Conservation (phyloP, 2,888 invertebrate genomes). For the Heteropelma amictum region DNA sequence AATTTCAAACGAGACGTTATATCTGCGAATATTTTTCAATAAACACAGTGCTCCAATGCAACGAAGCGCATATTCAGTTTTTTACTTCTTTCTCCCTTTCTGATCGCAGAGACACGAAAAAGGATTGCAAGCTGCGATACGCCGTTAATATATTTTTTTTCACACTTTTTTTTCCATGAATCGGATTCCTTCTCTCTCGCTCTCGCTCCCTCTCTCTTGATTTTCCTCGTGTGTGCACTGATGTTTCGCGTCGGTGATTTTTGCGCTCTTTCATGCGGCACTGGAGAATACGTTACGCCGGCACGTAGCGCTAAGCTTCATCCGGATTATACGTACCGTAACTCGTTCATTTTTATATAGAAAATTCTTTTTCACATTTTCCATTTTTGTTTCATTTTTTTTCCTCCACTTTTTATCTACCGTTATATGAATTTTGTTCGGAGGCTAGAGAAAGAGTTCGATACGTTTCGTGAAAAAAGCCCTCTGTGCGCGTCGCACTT, state of each 20-base stretch:
- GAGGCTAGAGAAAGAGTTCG: slow-evolving; percentile 57
- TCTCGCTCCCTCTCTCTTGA: not conserved
- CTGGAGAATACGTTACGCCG: slow-evolving; percentile 51
- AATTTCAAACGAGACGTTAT: slow-evolving; percentile 38
- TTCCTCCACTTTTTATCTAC: slow-evolving; percentile 54
- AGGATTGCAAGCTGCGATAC: not conserved
- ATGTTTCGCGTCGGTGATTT: slow-evolving; percentile 38
- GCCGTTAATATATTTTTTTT: slow-evolving; percentile 41
- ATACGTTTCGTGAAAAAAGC: slow-evolving; percentile 59
- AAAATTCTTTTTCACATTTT: slow-evolving; percentile 62
- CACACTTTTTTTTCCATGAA: slow-evolving; percentile 38
- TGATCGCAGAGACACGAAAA: slow-evolving; percentile 6
- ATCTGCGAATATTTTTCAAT: slow-evolving; percentile 73
- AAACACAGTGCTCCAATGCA: slow-evolving; percentile 68
- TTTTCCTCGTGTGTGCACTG: not conserved
- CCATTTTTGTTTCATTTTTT: slow-evolving; percentile 62
- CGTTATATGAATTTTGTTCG: no score
- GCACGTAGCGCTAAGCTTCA: slow-evolving; percentile 71
- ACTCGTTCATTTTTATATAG: slow-evolving; percentile 68
- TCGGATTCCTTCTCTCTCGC: slow-evolving; percentile 52
- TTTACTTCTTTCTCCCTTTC: slow-evolving; percentile 25
- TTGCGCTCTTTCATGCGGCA: slow-evolving; percentile 7
- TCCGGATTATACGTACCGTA: slow-evolving; percentile 73
- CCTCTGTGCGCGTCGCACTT: not conserved
- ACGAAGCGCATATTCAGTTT: slow-evolving; percentile 35